A percentile compares a stretch with the other conserved stretches of the same genome.
Evolutionary conservation across 2,797 vertebrate genomes (phyloP).

Genomic region (Lutjanus argentimaculatus): DNA sequence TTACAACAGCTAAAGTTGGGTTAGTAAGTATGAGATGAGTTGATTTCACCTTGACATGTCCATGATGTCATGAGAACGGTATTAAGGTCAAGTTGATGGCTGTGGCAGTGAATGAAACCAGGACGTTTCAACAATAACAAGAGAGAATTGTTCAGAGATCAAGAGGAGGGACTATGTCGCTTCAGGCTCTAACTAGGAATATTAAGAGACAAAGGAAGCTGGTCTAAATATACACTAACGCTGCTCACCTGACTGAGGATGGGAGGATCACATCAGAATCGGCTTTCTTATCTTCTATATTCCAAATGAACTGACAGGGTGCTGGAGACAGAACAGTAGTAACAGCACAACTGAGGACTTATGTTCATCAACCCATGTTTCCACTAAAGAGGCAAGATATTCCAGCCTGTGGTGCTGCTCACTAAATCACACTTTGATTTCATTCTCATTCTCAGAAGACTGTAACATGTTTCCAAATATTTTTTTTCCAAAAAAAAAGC

Average conservation of each 20-base stretch:
- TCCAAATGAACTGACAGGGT: neutral
- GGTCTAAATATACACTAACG: slow-evolving; percentile 13
- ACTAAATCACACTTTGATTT: neutral
- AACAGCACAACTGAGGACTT: too few species aligned
- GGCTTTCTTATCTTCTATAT: neutral
- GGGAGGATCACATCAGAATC: neutral
- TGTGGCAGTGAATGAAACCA: neutral
- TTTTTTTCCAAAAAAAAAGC: too few species aligned
- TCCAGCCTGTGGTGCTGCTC: too few species aligned
- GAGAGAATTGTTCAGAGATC: too few species aligned
- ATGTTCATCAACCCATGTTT: too few species aligned
- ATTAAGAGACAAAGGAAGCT: slow-evolving; percentile 15
- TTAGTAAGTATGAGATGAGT: neutral
- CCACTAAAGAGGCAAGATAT: too few species aligned
- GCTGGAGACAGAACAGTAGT: neutral
- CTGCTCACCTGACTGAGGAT: neutral
- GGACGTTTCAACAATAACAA: too few species aligned
- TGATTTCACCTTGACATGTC: slow-evolving; percentile 1
- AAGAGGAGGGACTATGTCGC: neutral
- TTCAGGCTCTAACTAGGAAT: slow-evolving; percentile 26
- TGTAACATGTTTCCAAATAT: neutral
- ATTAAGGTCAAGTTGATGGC: slow-evolving; percentile 7
- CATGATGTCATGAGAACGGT: slow-evolving; percentile 18
- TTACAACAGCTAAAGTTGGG: too few species aligned
- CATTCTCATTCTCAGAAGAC: neutral